These are phyloP conservation scores for Plagiodera versicolora DNA, from an alignment of 2,888 invertebrate genomes.

Conservation along the genomic window DNA sequence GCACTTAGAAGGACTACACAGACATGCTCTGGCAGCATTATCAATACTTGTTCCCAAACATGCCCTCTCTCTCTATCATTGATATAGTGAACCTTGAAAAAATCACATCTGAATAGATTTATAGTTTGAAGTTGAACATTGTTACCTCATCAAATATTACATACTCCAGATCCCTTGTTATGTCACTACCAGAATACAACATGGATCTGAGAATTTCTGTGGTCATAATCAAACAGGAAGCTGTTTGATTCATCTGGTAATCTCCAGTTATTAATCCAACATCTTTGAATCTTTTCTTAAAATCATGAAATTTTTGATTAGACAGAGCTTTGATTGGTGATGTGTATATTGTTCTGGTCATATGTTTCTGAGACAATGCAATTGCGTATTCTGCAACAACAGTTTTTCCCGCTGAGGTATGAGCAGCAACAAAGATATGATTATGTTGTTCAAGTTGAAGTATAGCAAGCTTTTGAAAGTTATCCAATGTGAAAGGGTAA, in stretches of 20 bases:
- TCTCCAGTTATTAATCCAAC: slow-evolving; percentile 95
- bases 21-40: slow-evolving; percentile 91
- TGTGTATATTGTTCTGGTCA: slow-evolving; percentile 93
- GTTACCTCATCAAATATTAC: slow-evolving; percentile 95
- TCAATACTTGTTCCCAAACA: slow-evolving; percentile 98
- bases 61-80: slow-evolving; percentile 90
- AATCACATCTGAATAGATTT: neutral
- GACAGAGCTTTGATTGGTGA: slow-evolving; percentile 98
- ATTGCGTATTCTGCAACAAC: slow-evolving; percentile 99
- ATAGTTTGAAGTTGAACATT: neutral
- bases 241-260: slow-evolving; percentile 91
- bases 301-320: slow-evolving; percentile 98
- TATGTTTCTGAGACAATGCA: slow-evolving; percentile 88
- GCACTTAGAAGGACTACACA: slow-evolving; percentile 97
- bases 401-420: slow-evolving; percentile 98
- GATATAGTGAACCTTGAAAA: slow-evolving; percentile 81
- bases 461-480: slow-evolving; percentile 97
- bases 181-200: slow-evolving; percentile 93
- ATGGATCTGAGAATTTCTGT: slow-evolving; percentile 97
- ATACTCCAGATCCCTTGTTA: slow-evolving; percentile 94
- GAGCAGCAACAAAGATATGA: slow-evolving; percentile 98
- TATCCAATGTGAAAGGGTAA: slow-evolving; percentile 91
- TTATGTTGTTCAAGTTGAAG: slow-evolving; percentile 90
- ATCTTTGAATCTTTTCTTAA: slow-evolving; percentile 88
- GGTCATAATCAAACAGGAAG: slow-evolving; percentile 97